phyloP scores from a whole-genome alignment of 2,888 invertebrate genomes.

The Achlya flavicornis region DNA sequence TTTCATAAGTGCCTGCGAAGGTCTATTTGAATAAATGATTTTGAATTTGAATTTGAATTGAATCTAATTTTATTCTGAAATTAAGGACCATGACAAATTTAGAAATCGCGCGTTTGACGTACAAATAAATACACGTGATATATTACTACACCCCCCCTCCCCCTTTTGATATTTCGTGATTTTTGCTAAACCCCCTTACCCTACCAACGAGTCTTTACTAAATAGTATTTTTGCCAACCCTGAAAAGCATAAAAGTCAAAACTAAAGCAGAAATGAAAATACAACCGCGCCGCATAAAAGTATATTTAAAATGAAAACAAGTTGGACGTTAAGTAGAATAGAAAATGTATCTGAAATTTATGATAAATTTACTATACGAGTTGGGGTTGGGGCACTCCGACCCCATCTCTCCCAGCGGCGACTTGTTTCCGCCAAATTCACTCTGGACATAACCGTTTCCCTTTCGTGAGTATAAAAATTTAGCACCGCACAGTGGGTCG shows the following conservation, averaged over 20 bases:
- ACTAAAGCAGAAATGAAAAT: neutral
- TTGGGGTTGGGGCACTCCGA: constrained; percentile 35
- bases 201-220: too few species aligned
- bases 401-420: constrained; percentile 31
- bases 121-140: too few species aligned
- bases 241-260: neutral
- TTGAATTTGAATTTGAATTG: too few species aligned
- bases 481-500: constrained; percentile 64
- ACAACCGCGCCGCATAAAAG: neutral
- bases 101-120: too few species aligned
- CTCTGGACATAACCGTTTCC: constrained; percentile 73
- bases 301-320: neutral
- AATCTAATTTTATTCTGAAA: too few species aligned
- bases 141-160: too few species aligned
- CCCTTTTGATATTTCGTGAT: too few species aligned
- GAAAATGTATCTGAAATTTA: constrained; percentile 32
- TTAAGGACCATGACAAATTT: too few species aligned
- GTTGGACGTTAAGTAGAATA: neutral
- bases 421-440: constrained; percentile 60
- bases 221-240: too few species aligned
- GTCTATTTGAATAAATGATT: too few species aligned
- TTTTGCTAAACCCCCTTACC: too few species aligned
- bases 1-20: too few species aligned
- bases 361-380: constrained; percentile 44
- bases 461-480: constrained; percentile 70